Conservation (phyloP, 2,113 vertebrate genomes). For the Myotis davidii region DNA sequence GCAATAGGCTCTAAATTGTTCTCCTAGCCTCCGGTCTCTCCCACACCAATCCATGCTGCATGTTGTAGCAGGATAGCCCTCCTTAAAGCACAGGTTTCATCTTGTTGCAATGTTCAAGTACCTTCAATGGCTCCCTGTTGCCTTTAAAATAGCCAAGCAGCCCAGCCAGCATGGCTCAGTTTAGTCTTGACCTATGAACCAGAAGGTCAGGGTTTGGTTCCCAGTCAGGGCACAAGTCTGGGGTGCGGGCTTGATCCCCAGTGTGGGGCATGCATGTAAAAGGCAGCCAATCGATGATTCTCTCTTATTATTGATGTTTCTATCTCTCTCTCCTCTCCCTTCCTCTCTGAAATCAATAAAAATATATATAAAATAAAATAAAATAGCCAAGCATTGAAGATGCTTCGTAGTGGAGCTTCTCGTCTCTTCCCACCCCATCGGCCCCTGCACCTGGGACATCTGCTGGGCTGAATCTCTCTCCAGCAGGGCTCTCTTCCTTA, state of each 20-base stretch:
- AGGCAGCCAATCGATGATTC: too few species aligned
- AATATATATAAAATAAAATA: background rate
- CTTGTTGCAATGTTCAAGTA: background rate
- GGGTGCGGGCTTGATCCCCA: too few species aligned
- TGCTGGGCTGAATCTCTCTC: background rate
- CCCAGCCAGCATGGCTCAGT: too few species aligned
- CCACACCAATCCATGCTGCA: constrained; percentile 41
- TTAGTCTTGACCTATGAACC: too few species aligned
- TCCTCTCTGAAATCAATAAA: too few species aligned
- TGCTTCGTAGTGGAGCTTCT: background rate
- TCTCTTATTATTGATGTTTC: too few species aligned
- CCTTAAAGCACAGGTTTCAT: background rate
- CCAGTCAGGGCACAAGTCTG: too few species aligned
- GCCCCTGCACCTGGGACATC: too few species aligned
- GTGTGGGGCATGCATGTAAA: too few species aligned
- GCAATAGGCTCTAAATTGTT: constrained; percentile 59
- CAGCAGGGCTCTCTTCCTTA: background rate
- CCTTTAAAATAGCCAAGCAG: background rate
- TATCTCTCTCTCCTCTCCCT: too few species aligned
- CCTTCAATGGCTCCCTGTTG: background rate
- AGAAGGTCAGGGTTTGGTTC: too few species aligned
- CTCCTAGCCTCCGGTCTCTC: constrained; percentile 32
- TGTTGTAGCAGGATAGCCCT: background rate
- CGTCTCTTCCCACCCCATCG: background rate
- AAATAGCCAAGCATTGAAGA: background rate